phyloP scores from a whole-genome alignment of 1,140 invertebrate species.

The Nomia melanderi region DNA sequence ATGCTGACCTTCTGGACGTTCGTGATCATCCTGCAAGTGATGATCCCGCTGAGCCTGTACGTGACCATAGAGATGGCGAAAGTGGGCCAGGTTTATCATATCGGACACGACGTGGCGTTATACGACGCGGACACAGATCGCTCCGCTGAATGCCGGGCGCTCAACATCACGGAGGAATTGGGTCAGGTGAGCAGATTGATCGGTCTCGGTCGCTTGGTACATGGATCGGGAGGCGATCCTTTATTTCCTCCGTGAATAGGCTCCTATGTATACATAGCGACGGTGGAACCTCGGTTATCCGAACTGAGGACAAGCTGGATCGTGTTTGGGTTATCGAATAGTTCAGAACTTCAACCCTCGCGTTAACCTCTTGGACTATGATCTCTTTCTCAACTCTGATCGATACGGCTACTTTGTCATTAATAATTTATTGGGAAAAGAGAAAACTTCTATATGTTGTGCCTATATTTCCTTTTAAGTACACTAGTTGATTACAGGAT shows the following conservation, averaged over 20 bases:
- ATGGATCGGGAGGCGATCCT: not conserved
- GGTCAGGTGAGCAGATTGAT: constrained; percentile 85
- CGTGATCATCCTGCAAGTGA: constrained; percentile 97
- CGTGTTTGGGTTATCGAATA: no score
- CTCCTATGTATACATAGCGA: no score
- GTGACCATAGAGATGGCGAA: constrained; percentile 99
- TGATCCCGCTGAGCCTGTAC: constrained; percentile 98
- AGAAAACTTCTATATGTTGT: no score
- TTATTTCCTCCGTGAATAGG: constrained; percentile 33
- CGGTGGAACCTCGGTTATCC: no score
- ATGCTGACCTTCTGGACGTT: constrained; percentile 97
- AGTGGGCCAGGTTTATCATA: constrained; percentile 97
- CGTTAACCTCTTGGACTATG: no score
- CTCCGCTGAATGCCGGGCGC: constrained; percentile 94
- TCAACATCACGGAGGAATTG: constrained; percentile 98
- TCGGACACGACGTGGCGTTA: constrained; percentile 93
- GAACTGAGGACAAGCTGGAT: no score
- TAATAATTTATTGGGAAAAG: no score
- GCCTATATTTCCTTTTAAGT: no score
- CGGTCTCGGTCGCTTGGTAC: not conserved
- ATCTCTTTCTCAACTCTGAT: no score
- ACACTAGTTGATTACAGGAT: no score
- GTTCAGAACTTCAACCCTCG: no score
- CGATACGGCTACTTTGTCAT: no score
- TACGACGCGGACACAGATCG: constrained; percentile 92